Evolutionary conservation across 2,113 vertebrate genomes (phyloP).

Genomic region (Elanus axillaris): DNA sequence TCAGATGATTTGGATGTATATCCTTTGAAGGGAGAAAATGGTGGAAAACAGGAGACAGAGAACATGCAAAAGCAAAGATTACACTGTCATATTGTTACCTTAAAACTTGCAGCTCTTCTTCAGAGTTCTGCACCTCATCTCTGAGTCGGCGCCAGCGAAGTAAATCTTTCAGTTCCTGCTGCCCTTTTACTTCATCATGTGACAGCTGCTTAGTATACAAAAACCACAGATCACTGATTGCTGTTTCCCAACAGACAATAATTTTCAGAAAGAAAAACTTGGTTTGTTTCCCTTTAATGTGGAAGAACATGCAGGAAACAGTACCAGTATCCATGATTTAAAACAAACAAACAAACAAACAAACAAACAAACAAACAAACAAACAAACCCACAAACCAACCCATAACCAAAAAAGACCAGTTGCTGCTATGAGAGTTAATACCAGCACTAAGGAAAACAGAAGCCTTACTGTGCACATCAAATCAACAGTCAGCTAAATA

Average conservation of each 20-base stretch:
- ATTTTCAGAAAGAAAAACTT: not conserved
- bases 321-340: not conserved
- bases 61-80: not conserved
- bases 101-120: slow-evolving; percentile 88
- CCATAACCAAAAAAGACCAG: not conserved
- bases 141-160: slow-evolving; percentile 85
- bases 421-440: not conserved
- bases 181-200: slow-evolving; percentile 69
- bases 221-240: not conserved
- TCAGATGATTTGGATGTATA: not conserved
- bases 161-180: slow-evolving; percentile 83
- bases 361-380: too few relatives aligned
- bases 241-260: not conserved
- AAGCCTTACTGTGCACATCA: not conserved
- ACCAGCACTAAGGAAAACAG: not conserved
- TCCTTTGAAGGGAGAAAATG: not conserved
- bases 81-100: slow-evolving; percentile 73
- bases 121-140: slow-evolving; percentile 88
- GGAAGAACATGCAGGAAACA: not conserved
- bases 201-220: slow-evolving; percentile 72
- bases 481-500: not conserved
- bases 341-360: not conserved
- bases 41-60: not conserved
- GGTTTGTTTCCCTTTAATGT: not conserved
- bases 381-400: too few relatives aligned